Base-by-base conservation (phyloP, 2,113 vertebrate genomes). In the Clarias magur region DNA sequence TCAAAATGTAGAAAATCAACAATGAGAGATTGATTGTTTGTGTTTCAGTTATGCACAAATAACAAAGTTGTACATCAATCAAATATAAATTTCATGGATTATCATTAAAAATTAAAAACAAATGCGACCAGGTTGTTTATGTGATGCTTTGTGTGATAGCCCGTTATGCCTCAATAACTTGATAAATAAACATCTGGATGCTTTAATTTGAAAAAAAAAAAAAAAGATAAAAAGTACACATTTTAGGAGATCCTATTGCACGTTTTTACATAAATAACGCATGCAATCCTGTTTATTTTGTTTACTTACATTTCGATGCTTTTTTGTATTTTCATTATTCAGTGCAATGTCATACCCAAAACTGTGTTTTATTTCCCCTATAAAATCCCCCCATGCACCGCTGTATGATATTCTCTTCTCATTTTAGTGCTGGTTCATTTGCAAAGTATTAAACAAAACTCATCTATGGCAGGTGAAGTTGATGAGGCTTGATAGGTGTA, bases 401-500 rank as follows among this genome's bases (percentile, higher is more conserved):
- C 42, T 17, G 79, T 48, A 89, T 88, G 86, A 86, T 75, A 83
- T 86, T 88, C 80, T 86, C 85, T 86, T 84, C 91, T 93, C 90
- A 91, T 91, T 91, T 91, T 88, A 89, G 87, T 78, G 73, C 73
- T 87, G 85, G 92, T 92, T 93, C 91, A 93, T 94, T 94, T 92
- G 87, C 86, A 79, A 89, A 89, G 89, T 89, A 93, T 94, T 93
- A 90, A 93, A 93, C 91, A 92, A 93, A 91, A 92, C 92, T 89
- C 92, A 91, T 92, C 91, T n/a, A 89, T 92, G 90, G 90, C 90
- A 90, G 85, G 90, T 90, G 89, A 83, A 89, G 90, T 90, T 94
- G 93, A 95, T 93, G 92, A 92, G 93, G 94, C 91, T 91, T 94
- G 93, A 95, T 91, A 90, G 90, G 90, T 88, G 89, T 91, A 81